phyloP scores from a whole-genome alignment of 2,113 vertebrate genomes.

The Penelope pileata region DNA sequence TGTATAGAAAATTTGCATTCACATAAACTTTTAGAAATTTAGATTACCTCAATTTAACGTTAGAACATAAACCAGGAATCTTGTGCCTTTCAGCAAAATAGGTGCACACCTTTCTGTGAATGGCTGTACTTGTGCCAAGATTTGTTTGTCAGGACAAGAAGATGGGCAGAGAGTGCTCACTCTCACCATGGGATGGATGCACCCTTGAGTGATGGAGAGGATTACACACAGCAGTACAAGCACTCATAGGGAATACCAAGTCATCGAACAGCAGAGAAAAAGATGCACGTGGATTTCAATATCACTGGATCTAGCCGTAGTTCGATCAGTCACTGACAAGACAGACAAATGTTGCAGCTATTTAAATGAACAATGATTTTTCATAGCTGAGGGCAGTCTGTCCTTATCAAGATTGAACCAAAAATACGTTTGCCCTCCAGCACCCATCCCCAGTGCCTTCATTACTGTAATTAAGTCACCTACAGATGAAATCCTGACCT shows the following conservation, averaged over 20 bases:
- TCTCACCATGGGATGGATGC: neutral
- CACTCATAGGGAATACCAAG: neutral
- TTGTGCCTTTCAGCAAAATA: neutral
- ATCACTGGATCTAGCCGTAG: neutral
- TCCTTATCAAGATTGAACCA: constrained; percentile 9
- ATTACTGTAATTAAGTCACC: neutral
- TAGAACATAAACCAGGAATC: neutral
- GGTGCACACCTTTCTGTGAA: neutral
- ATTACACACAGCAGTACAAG: neutral
- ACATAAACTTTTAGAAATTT: neutral
- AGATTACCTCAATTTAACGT: neutral
- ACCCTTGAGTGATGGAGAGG: neutral
- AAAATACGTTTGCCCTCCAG: constrained; percentile 32
- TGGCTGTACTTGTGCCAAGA: neutral
- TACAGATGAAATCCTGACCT: neutral
- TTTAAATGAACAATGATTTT: neutral
- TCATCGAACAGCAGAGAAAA: neutral
- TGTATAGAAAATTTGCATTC: neutral
- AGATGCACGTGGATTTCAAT: accelerated
- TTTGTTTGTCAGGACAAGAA: neutral
- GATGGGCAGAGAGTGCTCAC: neutral
- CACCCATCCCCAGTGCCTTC: neutral
- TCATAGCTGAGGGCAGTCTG: neutral
- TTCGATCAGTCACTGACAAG: neutral
- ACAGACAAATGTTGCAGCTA: neutral